phyloP scores from a whole-genome alignment of 2,888 invertebrate species.

The Diachrysia chrysitis region DNA sequence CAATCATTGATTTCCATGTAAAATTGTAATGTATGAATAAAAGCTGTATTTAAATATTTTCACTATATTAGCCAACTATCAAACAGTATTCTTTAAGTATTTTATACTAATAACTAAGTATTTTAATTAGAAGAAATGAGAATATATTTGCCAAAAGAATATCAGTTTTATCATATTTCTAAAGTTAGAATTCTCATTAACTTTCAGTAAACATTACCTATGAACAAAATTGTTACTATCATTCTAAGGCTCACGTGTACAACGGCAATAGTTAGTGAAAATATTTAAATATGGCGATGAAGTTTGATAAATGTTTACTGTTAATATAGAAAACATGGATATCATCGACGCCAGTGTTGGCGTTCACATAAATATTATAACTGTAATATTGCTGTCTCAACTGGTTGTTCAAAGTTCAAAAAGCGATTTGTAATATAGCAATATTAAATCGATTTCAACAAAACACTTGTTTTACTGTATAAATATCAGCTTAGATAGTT shows the following conservation, averaged over 20 bases:
- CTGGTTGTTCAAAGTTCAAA: constrained; percentile 85
- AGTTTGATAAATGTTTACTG: constrained; percentile 63
- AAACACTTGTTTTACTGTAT: constrained; percentile 39
- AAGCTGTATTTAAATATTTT: constrained; percentile 47
- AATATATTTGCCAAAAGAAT: constrained; percentile 16
- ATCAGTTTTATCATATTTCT: constrained; percentile 19
- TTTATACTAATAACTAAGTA: constrained; percentile 40
- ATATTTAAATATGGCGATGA: constrained; percentile 43
- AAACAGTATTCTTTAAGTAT: constrained; percentile 50
- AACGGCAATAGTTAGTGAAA: constrained; percentile 37
- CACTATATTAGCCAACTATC: constrained; percentile 24
- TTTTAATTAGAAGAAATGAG: constrained; percentile 33
- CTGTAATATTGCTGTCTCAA: constrained; percentile 77
- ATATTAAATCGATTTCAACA: constrained; percentile 83
- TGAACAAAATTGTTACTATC: constrained; percentile 24
- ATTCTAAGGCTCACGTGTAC: constrained; percentile 13
- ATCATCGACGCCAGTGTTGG: constrained; percentile 50
- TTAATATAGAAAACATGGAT: constrained; percentile 58
- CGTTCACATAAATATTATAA: constrained; percentile 57
- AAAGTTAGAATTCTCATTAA: constrained; percentile 11
- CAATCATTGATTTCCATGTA: constrained; percentile 42
- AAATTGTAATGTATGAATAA: constrained; percentile 47
- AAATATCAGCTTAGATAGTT: background rate
- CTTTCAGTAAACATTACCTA: constrained; percentile 8
- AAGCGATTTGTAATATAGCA: constrained; percentile 85